Conservation (phyloP, 2,797 vertebrate genomes). For the Avahi laniger region DNA sequence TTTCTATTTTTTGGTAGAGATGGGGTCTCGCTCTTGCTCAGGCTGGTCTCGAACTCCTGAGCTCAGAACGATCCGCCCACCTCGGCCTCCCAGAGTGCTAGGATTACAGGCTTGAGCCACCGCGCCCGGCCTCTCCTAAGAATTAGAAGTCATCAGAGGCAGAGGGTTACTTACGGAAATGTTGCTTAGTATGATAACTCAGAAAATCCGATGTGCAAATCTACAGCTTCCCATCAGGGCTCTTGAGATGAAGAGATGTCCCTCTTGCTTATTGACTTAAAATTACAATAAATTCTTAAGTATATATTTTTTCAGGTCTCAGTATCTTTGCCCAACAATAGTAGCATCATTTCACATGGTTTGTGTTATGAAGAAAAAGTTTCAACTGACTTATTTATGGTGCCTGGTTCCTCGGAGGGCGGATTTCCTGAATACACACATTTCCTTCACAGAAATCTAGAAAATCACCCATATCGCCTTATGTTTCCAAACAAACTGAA, state of each 20-base stretch:
- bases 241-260: not conserved
- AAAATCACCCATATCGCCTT: not conserved
- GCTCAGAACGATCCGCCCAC: no score
- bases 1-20: no score
- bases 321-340: not conserved
- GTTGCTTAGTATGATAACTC: not conserved
- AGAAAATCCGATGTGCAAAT: not conserved
- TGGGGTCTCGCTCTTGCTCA: no score
- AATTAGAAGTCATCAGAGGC: not conserved
- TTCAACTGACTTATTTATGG: not conserved
- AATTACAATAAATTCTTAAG: not conserved
- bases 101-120: no score
- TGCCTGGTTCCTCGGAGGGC: not conserved
- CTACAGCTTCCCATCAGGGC: fast-evolving
- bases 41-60: no score
- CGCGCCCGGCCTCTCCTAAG: not conserved
- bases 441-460: not conserved
- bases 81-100: no score
- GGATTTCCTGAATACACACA: not conserved
- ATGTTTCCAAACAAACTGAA: constrained; percentile 25
- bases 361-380: not conserved
- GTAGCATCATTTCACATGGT: not conserved
- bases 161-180: not conserved
- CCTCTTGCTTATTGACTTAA: not conserved
- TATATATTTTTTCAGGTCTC: not conserved